A percentile compares a stretch with the other conserved stretches of the same genome.
Evolutionary conservation across 1,140 invertebrate species (phyloP).

Genomic region (Lethrus apterus): DNA sequence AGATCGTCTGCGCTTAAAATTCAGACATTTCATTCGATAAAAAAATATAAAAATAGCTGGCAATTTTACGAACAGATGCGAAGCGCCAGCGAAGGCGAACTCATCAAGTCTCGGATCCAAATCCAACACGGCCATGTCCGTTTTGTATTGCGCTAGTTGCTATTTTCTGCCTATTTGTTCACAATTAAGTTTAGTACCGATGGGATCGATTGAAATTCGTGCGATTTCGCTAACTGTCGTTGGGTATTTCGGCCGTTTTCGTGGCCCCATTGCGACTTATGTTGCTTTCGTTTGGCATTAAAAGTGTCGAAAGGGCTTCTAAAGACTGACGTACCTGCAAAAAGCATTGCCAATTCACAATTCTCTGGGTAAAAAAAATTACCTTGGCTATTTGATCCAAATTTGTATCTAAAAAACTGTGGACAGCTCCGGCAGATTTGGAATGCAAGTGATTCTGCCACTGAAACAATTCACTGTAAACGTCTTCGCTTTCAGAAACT

Average conservation of each 20-base stretch:
- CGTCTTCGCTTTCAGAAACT: slow-evolving; percentile 42
- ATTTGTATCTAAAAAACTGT: slow-evolving; percentile 54
- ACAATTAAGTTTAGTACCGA: background rate
- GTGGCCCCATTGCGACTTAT: slow-evolving; percentile 6
- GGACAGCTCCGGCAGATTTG: slow-evolving; percentile 51
- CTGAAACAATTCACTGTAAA: slow-evolving; percentile 51
- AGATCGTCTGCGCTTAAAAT: too few relatives aligned
- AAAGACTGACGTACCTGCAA: slow-evolving; percentile 53
- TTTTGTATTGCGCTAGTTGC: background rate
- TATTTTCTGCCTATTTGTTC: slow-evolving; percentile 1
- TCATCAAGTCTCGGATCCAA: background rate
- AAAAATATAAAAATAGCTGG: too few relatives aligned
- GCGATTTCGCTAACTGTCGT: slow-evolving; percentile 11
- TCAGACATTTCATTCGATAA: too few relatives aligned
- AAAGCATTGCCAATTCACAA: slow-evolving; percentile 24
- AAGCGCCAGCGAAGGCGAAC: too few relatives aligned
- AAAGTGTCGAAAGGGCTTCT: slow-evolving; percentile 51
- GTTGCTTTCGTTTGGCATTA: slow-evolving; percentile 34
- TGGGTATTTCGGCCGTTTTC: background rate
- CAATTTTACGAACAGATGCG: too few relatives aligned
- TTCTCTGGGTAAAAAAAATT: slow-evolving; percentile 16
- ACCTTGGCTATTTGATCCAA: slow-evolving; percentile 56
- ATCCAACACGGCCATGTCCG: background rate
- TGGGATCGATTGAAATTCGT: background rate
- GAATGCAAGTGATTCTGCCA: slow-evolving; percentile 54